Base-by-base conservation (phyloP, 2,888 invertebrate species). In the Hoplodrina blanda region DNA sequence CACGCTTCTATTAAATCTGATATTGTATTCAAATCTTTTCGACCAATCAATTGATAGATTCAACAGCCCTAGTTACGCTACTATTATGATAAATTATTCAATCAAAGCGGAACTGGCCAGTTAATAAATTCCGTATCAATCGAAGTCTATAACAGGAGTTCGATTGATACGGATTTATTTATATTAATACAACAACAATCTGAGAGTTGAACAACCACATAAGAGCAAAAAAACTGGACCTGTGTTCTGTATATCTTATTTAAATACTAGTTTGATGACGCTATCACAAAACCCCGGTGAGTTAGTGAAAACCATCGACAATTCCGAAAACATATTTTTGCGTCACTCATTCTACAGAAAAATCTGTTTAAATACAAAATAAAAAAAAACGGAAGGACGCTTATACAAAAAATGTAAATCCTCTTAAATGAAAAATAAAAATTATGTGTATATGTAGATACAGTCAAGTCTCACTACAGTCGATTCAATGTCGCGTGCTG, bases 191-290 rank as follows among this genome's bases (percentile, higher is more conserved):
- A 54, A 61, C 41, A 20, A 62, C 57, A 67, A 67, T 25, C 60
- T 19, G 54, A 68, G 64, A 80, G 78, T 79, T 82, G 76, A 76
- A 81, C 71, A 81, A 78, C 87, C 86, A 87, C 86, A 86, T 73
- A 69, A 74, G 11, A 50, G n/a, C 49, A 60, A 77, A 75, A 70
- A 50, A 69, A 33, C 59, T 56, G 41, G 44, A 17, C 15, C 4
- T 64, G 62, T 69, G 20, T 17, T 52, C 5, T 13, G n/a, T 19
- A 33, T 54, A 15, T 60, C 59, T 52, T 20, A 13, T 69, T 59
- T 53, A 4, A 52, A 59, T 41, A 66, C 66, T 19, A 37, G 76
- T 65, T 75, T 33, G 20, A 19, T 74, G 57, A 74, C 76, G 76
- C 4, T 49, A 6, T 46, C 49, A n/a, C 33, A 57, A 62, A 74